A percentile compares a stretch with the other conserved stretches of the same genome.
These are phyloP conservation scores for Enteromius fasciolatus DNA, from an alignment of 2,797 vertebrate genomes.

Conservation along the genomic window DNA sequence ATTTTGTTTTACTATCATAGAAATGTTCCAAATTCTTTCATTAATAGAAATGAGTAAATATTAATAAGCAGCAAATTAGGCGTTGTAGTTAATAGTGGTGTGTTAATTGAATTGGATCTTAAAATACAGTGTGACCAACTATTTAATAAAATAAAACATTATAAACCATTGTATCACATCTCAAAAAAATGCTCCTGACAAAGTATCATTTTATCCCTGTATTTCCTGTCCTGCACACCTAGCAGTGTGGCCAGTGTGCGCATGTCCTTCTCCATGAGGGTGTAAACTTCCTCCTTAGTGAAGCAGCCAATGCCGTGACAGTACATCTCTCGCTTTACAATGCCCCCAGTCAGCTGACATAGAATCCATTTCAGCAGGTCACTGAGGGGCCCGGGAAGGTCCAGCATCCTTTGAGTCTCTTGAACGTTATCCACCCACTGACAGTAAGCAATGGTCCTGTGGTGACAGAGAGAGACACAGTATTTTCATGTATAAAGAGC, in stretches of 20 bases:
- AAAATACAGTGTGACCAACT: no score
- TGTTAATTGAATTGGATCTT: no score
- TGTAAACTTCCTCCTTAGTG: slow-evolving; percentile 93
- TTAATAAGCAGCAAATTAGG: no score
- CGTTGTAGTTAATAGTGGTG: no score
- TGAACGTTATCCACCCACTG: slow-evolving; percentile 98
- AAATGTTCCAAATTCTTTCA: no score
- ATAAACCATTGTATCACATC: background rate
- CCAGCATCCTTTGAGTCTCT: slow-evolving; percentile 92
- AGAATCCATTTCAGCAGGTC: slow-evolving; percentile 93
- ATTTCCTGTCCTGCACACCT: slow-evolving; percentile 74
- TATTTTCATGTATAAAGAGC: background rate
- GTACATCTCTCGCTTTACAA: slow-evolving; percentile 96
- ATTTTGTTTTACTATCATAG: no score
- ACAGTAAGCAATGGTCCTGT: slow-evolving; percentile 95
- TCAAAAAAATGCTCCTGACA: background rate
- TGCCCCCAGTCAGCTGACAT: slow-evolving; percentile 91
- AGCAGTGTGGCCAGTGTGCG: slow-evolving; percentile 90
- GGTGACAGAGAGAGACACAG: background rate
- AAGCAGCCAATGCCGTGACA: slow-evolving; percentile 96
- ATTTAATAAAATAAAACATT: background rate
- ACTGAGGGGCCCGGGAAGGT: slow-evolving; percentile 90
- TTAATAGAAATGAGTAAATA: no score
- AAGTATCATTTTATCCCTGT: background rate
- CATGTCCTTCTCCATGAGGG: slow-evolving; percentile 98